Evolutionary conservation across 2,888 invertebrate species (phyloP).

Genomic region (Pristionchus japonicus): DNA sequence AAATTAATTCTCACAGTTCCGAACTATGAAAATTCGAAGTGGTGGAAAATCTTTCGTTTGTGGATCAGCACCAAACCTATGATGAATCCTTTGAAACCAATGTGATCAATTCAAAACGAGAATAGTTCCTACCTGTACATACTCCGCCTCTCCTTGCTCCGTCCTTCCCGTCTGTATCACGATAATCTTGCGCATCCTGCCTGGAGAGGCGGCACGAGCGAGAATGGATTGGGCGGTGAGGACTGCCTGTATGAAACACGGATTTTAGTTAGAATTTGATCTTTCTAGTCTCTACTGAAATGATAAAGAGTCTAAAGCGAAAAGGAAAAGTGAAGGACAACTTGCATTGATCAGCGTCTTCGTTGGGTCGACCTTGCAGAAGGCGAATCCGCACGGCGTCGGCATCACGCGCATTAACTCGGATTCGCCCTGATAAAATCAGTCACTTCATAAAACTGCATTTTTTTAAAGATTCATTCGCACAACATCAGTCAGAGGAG

Average conservation of each 20-base stretch:
- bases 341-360: conserved; percentile 39
- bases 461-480: no score
- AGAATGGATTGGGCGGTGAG: background rate
- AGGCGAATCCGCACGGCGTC: conserved; percentile 33
- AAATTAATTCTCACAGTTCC: background rate
- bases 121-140: background rate
- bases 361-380: conserved; percentile 43
- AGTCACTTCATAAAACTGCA: no score
- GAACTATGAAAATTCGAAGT: no score
- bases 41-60: no score
- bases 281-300: no score
- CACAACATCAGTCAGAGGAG: no score
- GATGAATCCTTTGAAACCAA: no score
- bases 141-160: conserved; percentile 19
- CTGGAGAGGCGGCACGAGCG: background rate
- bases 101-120: no score
- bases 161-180: conserved; percentile 3
- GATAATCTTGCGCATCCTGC: conserved; percentile 34
- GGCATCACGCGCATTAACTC: background rate
- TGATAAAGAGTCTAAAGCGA: no score
- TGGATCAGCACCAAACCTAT: no score
- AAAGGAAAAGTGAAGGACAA: background rate
- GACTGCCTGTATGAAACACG: conserved; percentile 12
- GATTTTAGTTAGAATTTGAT: background rate
- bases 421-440: background rate